phyloP scores from a whole-genome alignment of 2,888 invertebrate species.

The Spisula subtruncata region DNA sequence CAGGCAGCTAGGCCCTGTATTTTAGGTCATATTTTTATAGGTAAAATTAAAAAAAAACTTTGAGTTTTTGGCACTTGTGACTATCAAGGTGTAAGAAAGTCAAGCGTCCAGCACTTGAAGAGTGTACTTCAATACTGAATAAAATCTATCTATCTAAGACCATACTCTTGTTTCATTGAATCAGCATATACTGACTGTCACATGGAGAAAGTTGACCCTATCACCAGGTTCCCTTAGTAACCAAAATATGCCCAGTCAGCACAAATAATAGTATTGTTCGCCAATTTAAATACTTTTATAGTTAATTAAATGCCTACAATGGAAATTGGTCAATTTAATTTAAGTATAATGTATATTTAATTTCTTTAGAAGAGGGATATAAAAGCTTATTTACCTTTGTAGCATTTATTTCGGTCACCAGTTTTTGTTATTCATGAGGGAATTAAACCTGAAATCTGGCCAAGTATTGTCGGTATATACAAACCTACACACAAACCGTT shows the following conservation, averaged over 20 bases:
- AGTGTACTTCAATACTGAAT: no score
- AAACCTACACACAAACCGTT: slow-evolving; percentile 16
- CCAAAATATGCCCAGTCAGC: background rate
- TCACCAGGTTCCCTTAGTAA: background rate
- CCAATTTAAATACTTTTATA: slow-evolving; percentile 1
- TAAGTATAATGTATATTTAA: background rate
- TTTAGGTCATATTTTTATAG: no score
- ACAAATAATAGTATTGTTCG: background rate
- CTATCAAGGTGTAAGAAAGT: no score
- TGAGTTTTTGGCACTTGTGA: no score
- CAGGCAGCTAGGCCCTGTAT: no score
- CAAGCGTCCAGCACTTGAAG: no score
- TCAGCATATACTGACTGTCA: no score
- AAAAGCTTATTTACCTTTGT: slow-evolving; percentile 14
- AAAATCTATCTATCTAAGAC: no score
- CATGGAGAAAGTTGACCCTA: no score
- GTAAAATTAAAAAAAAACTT: no score
- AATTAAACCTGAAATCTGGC: slow-evolving; percentile 38
- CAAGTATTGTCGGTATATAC: background rate
- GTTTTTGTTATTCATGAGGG: background rate
- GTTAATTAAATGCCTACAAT: slow-evolving; percentile 7
- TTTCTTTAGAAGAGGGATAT: background rate
- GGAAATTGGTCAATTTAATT: slow-evolving; percentile 9
- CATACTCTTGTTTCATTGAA: no score
- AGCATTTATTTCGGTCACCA: slow-evolving; percentile 40